phyloP scores from a whole-genome alignment of 2,113 vertebrate genomes.

The Campylomormyrus tamandua region DNA sequence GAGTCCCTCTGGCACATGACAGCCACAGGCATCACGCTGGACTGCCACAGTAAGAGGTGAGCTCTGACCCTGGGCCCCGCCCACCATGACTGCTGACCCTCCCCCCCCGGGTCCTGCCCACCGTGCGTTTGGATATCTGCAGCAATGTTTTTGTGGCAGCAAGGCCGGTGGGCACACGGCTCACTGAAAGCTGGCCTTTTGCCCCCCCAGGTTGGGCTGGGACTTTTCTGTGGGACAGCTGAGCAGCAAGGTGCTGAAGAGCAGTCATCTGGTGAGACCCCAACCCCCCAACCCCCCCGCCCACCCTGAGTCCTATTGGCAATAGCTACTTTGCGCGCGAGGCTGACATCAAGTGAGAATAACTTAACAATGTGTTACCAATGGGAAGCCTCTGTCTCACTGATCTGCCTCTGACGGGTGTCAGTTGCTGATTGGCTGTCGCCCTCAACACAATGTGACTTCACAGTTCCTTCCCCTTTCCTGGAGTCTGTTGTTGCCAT shows the following conservation, averaged over 20 bases:
- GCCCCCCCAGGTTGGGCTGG: conserved; percentile 64
- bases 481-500: not conserved
- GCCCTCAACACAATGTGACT: not conserved
- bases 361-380: not conserved
- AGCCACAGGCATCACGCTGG: conserved; percentile 68
- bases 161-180: not conserved
- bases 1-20: conserved; percentile 96
- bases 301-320: not conserved
- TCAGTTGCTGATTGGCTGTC: not conserved
- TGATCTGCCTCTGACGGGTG: not conserved
- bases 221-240: conserved; percentile 77
- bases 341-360: not conserved
- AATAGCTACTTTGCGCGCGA: not conserved
- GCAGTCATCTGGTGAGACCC: conserved; percentile 79
- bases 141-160: not conserved
- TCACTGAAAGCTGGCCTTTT: not conserved
- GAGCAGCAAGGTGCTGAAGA: conserved; percentile 91
- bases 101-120: not conserved
- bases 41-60: conserved; percentile 74
- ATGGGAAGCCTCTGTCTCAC: not conserved
- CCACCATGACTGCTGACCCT: not conserved
- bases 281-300: not conserved
- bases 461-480: not conserved
- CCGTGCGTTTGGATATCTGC: not conserved
- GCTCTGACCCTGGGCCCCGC: not conserved